Base-by-base conservation (phyloP, 92 coral and sea anemone species). In the Epizoanthus ramosus region DNA sequence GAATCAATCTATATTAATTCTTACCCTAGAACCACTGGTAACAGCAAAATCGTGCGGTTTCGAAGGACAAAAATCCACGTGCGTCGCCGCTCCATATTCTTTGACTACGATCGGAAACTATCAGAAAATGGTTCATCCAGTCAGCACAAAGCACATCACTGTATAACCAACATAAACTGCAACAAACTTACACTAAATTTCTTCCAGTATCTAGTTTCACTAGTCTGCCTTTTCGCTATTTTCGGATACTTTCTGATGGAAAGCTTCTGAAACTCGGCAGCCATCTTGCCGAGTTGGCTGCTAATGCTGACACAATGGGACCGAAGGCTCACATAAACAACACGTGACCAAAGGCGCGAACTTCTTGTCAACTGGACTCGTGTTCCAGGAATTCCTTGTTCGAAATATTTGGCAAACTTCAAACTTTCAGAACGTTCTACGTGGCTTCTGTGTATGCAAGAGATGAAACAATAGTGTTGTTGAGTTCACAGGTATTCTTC, bases 141-240 rank as follows among this genome's bases (percentile, higher is more conserved):
- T 60, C 63, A 54, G 68, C 60, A 41, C 71, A 73, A 5, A 24
- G 37, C 58, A 28, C 4, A 53, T n/a, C 3, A 21, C 4, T 71
- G 39, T 54, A 64, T 19, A 1, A 43, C 17, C 16, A 60, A 39
- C 61, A 60, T 3, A 61, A 61, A 5, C 6, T 19, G 25, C n/a
- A 22, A 0, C 9, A 37, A 39, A 72, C 94, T 88, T 91, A 93
- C 98, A 71, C 90, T 92, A 70, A 93, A 89, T 80, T 92, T 96
- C 58, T 94, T 96, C 99, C 99, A 96, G 75, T 88, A 93, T 80
- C 87, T 92, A 21, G 94, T 79, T 79, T 96, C 99, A 67, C 92
- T 90, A 18, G 98, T 90, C 76, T 93, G 89, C 50, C 95, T 84
- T 70, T 85, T 96, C 45, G 92, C 92, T 57, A 92, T 81, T 86